Conservation (phyloP, 2,797 vertebrate genomes). For the Takifugu ocellatus region DNA sequence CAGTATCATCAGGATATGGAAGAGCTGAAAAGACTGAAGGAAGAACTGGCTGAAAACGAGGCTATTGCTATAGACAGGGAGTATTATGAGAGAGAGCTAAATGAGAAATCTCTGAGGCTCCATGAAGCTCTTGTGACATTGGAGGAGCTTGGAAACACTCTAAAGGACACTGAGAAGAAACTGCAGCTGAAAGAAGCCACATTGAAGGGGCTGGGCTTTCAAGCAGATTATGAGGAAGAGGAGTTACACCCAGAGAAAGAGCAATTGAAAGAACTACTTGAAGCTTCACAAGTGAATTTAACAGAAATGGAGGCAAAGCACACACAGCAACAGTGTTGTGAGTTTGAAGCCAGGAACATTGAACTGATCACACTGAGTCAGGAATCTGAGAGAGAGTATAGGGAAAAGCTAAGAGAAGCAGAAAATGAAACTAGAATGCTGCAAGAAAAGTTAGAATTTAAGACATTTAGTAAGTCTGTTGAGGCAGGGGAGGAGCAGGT, state of each 20-base stretch:
- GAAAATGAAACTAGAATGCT: conserved; percentile 59
- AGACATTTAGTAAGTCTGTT: conserved; percentile 27
- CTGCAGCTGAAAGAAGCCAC: conserved; percentile 81
- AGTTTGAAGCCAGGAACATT: conserved; percentile 64
- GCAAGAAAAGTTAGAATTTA: conserved; percentile 49
- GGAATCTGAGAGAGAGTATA: conserved; percentile 52
- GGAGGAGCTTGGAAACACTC: conserved; percentile 72
- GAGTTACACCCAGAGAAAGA: conserved; percentile 56
- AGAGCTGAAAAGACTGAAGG: conserved; percentile 67
- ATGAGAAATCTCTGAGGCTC: conserved; percentile 76
- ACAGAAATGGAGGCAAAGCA: conserved; percentile 54
- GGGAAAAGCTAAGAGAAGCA: conserved; percentile 56
- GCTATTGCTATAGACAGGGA: conserved; percentile 65
- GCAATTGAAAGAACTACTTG: conserved; percentile 55
- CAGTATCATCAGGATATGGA: conserved; percentile 64
- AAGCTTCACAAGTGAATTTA: conserved; percentile 60
- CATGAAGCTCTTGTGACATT: conserved; percentile 76
- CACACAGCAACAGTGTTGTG: conserved; percentile 52
- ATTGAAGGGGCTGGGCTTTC: conserved; percentile 77
- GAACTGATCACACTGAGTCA: conserved; percentile 57
- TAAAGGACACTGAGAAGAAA: conserved; percentile 79
- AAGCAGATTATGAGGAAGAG: conserved; percentile 55
- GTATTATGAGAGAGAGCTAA: conserved; percentile 76
- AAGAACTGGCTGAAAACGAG: conserved; percentile 67
- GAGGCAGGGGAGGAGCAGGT: conserved; percentile 50